A percentile compares a stretch with the other conserved stretches of the same genome.
Conservation (phyloP, 1,140 invertebrate species). For the Nasonia longicornis region DNA sequence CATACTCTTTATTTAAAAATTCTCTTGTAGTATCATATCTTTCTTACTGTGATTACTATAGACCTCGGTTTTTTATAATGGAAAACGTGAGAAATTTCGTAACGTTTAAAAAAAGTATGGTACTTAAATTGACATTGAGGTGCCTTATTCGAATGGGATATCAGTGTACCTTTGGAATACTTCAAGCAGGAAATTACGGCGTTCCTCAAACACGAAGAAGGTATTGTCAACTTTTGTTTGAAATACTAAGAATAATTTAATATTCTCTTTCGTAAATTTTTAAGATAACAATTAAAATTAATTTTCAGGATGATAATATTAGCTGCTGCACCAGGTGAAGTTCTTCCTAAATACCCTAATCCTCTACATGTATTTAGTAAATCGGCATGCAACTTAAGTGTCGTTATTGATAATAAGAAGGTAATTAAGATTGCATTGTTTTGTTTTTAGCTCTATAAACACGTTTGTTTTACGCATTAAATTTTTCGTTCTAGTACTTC, state of each 20-base stretch:
- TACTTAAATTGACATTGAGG: constrained; percentile 84
- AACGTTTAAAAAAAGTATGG: constrained; percentile 82
- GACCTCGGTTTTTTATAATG: constrained; percentile 86
- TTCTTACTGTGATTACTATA: constrained; percentile 89
- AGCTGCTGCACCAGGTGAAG: constrained; percentile 85
- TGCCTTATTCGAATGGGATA: constrained; percentile 88
- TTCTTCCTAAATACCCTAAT: constrained; percentile 84
- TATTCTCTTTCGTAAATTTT: constrained; percentile 31
- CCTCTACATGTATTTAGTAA: constrained; percentile 84
- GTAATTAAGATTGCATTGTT: constrained; percentile 45
- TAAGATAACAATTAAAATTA: not conserved
- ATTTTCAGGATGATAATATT: constrained; percentile 81
- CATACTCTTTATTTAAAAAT: constrained; percentile 91
- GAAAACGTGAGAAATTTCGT: constrained; percentile 93
- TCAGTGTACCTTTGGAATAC: constrained; percentile 87
- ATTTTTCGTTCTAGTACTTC: constrained; percentile 58
- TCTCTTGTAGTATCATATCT: constrained; percentile 87
- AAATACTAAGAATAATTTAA: not conserved
- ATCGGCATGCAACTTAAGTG: constrained; percentile 77
- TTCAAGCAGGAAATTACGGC: constrained; percentile 90
- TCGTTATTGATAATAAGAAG: constrained; percentile 80
- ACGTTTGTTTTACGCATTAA: constrained; percentile 14
- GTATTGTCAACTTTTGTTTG: constrained; percentile 55
- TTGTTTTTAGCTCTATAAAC: not conserved
- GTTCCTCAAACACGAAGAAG: constrained; percentile 85